Base-by-base conservation (phyloP, 2,797 vertebrate species). In the Apogon talboti region DNA sequence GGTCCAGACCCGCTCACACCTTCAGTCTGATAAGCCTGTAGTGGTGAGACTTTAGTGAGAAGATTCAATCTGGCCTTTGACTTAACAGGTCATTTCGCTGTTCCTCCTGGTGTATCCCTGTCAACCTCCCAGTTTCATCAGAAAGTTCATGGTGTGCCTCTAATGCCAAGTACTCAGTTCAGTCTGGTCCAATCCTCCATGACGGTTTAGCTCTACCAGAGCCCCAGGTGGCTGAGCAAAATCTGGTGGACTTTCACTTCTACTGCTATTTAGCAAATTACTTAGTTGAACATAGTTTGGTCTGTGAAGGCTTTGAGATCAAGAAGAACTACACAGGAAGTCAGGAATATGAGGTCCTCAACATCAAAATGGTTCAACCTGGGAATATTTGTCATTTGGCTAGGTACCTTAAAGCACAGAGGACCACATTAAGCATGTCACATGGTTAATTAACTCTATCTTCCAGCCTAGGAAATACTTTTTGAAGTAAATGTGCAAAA, bases 1-100 rank as follows among this genome's bases (percentile, higher is more conserved):
- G 68, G 70, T 81, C 83, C 76, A 84, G 80, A 88, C 85, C 79
- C 61, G 66, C 66, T 78, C 70, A 71, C 81, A 80, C 82, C 83
- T 41, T 45, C 41, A 75, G 50, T 66, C 67, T 74, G 55, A 86
- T 55, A 51, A 61, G 73, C 42, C 73, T 53, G 50, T 42, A 56
- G 70, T 41, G 64, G 11, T 42, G 78, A 78, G 81, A 71, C 68
- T 80, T 48, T 77, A 68, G 82, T 85, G 82, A 82, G 63, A 81
- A 72, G 42, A 37, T 33, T 53, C 46, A 52, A 68, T 80, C 75
- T 85, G 54, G 58, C 62, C 30, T 69, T 28, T 21, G 63, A 76
- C 71, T 79, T 74, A 65, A 76, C 78, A 74, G 62, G 59, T 82
- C 62, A n/a, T 70, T 37, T 41, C 28, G 2, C 45, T 52, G 21